Percentiles rank a stretch among this genome's conserved stretches.
phyloP scores from a whole-genome alignment of 2,113 vertebrate genomes.

The Nyctereutes procyonoides region DNA sequence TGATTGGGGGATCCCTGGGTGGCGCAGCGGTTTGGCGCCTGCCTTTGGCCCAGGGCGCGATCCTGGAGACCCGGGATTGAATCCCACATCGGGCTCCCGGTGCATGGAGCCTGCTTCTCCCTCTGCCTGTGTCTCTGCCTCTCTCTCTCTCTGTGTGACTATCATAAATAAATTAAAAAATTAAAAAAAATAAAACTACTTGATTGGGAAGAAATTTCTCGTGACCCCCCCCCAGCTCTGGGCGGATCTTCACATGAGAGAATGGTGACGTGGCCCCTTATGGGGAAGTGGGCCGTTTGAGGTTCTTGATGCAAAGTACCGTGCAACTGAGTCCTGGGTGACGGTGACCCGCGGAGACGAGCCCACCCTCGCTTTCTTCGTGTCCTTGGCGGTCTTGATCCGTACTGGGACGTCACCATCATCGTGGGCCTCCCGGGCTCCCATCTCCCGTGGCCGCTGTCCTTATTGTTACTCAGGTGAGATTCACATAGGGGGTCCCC shows the following conservation, averaged over 20 bases:
- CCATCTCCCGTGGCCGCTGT: neutral
- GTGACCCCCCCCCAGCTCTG: no score
- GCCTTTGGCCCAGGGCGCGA: no score
- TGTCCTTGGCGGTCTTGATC: neutral
- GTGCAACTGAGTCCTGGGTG: neutral
- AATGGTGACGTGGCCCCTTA: neutral
- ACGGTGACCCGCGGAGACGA: neutral
- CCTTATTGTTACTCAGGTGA: neutral
- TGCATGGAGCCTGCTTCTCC: no score
- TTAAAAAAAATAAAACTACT: neutral
- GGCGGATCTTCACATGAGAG: neutral
- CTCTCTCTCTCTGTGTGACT: no score
- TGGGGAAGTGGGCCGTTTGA: neutral
- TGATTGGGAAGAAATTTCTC: neutral
- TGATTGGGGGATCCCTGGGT: no score
- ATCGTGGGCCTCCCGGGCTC: neutral
- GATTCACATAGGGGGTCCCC: accelerated
- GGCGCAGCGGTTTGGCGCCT: no score
- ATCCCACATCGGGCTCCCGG: no score
- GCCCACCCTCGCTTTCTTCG: neutral
- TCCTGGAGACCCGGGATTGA: no score
- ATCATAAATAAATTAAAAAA: no score
- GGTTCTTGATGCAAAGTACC: neutral
- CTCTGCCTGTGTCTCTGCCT: no score
- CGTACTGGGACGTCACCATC: neutral